phyloP scores from a whole-genome alignment of 2,113 vertebrate genomes.

The Varanus salvator region DNA sequence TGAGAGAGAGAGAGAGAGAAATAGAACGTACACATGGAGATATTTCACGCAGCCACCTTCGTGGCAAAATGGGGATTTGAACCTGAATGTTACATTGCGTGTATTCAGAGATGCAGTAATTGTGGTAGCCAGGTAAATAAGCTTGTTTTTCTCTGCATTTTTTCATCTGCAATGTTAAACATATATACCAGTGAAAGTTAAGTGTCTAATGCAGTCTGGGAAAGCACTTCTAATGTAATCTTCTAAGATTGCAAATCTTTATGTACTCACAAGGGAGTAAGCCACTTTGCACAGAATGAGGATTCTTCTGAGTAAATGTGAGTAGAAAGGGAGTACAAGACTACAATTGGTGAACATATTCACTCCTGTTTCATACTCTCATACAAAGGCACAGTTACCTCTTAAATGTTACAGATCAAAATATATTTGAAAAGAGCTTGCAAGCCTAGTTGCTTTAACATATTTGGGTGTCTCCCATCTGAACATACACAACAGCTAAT shows the following conservation, averaged over 20 bases:
- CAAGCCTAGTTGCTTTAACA: not conserved
- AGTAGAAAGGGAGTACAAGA: too few relatives aligned
- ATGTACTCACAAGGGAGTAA: not conserved
- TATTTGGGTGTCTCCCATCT: slow-evolving; percentile 52
- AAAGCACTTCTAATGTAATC: slow-evolving; percentile 17
- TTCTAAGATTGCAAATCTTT: slow-evolving; percentile 33
- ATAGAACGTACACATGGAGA: too few relatives aligned
- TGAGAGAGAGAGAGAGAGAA: too few relatives aligned
- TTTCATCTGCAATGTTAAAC: accelerated
- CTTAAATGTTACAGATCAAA: slow-evolving; percentile 43
- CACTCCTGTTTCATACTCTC: not conserved
- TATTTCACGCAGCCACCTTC: not conserved
- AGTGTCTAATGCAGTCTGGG: not conserved
- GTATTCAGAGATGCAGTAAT: not conserved
- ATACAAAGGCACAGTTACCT: slow-evolving; percentile 10
- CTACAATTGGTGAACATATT: not conserved
- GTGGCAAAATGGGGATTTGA: not conserved
- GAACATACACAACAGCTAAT: slow-evolving; percentile 64
- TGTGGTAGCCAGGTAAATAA: not conserved
- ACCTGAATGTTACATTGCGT: not conserved
- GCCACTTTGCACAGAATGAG: not conserved
- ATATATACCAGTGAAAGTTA: not conserved
- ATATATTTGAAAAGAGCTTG: slow-evolving; percentile 18
- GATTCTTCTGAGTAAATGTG: not conserved
- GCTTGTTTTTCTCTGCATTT: not conserved